phyloP scores from a whole-genome alignment of 2,113 vertebrate species.

The Polypterus senegalus region DNA sequence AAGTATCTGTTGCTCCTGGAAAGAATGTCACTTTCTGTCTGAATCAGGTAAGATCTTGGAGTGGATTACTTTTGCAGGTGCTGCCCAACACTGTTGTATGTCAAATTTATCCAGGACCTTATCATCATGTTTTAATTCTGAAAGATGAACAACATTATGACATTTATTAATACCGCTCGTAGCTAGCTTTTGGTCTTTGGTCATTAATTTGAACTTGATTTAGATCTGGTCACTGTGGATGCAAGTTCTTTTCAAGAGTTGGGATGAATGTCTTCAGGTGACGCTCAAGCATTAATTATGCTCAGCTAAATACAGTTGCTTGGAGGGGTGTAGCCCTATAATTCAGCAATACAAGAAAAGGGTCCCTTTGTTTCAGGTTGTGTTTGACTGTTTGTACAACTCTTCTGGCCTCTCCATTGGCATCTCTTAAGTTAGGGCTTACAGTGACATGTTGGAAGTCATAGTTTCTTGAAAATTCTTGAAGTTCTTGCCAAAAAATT shows the following conservation, averaged over 20 bases:
- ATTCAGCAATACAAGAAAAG: conserved; percentile 4
- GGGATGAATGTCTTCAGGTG: conserved; percentile 8
- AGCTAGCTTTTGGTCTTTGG: not conserved
- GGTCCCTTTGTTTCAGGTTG: conserved; percentile 10
- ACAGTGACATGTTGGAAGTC: conserved; percentile 5
- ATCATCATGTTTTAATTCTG: conserved; percentile 5
- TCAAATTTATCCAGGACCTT: conserved; percentile 4
- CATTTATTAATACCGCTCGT: not conserved
- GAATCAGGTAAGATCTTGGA: too few relatives aligned
- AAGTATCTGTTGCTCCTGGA: too few relatives aligned
- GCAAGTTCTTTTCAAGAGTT: not conserved
- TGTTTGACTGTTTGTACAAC: conserved; percentile 4
- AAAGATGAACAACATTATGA: not conserved
- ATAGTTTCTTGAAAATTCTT: conserved; percentile 3
- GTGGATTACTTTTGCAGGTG: not conserved
- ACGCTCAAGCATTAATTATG: conserved; percentile 13
- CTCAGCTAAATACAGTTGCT: conserved; percentile 10
- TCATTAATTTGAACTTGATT: not conserved
- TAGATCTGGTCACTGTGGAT: too few relatives aligned
- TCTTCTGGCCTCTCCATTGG: conserved; percentile 8
- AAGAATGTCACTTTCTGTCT: too few relatives aligned
- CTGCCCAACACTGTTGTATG: not conserved
- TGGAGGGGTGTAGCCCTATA: conserved; percentile 14
- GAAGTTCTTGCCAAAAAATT: conserved; percentile 3
- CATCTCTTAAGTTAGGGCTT: conserved; percentile 7